phyloP scores from a whole-genome alignment of 2,113 vertebrate species.

The Drymodes brunneopygia region DNA sequence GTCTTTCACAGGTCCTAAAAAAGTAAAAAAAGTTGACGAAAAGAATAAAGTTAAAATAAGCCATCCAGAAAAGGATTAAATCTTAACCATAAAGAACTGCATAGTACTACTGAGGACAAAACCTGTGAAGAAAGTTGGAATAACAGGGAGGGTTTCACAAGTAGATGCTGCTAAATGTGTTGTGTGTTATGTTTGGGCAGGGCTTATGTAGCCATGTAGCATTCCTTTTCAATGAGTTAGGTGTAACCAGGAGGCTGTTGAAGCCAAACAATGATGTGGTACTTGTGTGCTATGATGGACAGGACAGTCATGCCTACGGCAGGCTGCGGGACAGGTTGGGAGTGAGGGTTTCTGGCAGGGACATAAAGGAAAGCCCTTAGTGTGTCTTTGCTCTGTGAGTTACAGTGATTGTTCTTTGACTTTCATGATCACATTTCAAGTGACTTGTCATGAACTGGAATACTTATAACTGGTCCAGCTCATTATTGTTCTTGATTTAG shows the following conservation, averaged over 20 bases:
- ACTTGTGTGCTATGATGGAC: background rate
- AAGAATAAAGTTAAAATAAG: background rate
- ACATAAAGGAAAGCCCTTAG: background rate
- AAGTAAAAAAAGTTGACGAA: background rate
- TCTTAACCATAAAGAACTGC: background rate
- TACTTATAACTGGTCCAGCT: background rate
- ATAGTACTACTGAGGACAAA: background rate
- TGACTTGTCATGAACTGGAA: background rate
- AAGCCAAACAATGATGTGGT: background rate
- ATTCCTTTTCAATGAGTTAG: constrained; percentile 22
- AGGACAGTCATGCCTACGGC: background rate
- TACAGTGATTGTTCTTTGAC: background rate
- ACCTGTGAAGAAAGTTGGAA: background rate
- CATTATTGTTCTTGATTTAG: background rate
- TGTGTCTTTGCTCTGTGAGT: background rate
- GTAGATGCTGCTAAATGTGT: background rate
- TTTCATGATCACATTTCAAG: background rate
- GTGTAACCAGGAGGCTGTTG: background rate
- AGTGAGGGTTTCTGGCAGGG: background rate
- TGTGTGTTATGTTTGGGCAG: background rate
- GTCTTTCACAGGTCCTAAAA: background rate
- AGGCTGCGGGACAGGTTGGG: background rate
- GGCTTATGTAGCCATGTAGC: background rate
- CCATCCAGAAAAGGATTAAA: background rate
- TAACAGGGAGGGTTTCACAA: background rate